A percentile compares a stretch with the other conserved stretches of the same genome.
Conservation (phyloP, 2,113 vertebrate genomes). For the Phodopus roborovskii region DNA sequence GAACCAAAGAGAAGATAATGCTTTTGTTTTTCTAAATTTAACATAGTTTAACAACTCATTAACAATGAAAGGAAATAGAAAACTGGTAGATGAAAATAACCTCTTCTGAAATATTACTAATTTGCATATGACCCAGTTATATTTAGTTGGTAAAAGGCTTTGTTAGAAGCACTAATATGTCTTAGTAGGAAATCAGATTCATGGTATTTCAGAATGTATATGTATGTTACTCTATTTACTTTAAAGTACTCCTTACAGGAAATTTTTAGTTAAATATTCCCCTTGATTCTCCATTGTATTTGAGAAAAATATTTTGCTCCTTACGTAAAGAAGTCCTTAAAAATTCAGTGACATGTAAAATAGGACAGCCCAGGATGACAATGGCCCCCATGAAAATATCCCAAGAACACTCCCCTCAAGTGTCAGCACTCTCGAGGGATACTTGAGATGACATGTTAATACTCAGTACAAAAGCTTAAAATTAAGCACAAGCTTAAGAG, state of each 20-base stretch:
- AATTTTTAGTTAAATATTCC: constrained; percentile 44
- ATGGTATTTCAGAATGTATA: neutral
- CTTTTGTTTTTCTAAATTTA: constrained; percentile 25
- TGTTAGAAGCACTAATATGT: constrained; percentile 54
- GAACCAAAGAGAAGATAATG: neutral
- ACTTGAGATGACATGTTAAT: neutral
- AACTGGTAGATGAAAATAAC: constrained; percentile 56
- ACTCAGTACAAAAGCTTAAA: neutral
- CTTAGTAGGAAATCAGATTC: constrained; percentile 10
- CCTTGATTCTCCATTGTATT: constrained; percentile 4
- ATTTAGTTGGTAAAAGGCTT: constrained; percentile 46
- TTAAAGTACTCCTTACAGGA: constrained; percentile 28
- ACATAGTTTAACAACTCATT: constrained; percentile 36
- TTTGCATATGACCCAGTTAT: constrained; percentile 46
- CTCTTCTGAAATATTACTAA: constrained; percentile 46
- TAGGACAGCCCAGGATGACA: constrained; percentile 16
- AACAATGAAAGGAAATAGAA: constrained; percentile 45
- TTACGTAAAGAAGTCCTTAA: constrained; percentile 36
- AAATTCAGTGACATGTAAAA: constrained; percentile 49
- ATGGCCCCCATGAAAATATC: constrained; percentile 16
- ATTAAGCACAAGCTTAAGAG: neutral
- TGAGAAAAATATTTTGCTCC: constrained; percentile 47
- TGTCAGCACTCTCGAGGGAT: neutral
- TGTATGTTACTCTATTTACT: neutral
- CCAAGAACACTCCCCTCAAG: neutral